Evolutionary conservation across 2,888 invertebrate species (phyloP), one percentile per base, ranked within the genome.

Genomic region (Acleris sparsana): DNA sequence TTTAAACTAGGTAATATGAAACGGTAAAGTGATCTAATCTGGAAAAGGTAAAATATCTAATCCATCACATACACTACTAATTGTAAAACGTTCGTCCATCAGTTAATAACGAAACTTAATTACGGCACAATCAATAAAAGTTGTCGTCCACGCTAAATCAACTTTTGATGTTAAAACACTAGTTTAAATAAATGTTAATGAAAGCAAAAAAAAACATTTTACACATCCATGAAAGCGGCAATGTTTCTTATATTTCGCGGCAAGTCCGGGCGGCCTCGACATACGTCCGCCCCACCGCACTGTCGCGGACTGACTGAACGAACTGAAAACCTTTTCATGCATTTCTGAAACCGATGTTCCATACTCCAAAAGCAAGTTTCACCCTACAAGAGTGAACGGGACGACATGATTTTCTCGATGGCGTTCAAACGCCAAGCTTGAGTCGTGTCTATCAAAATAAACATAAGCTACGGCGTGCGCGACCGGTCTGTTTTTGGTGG

Each of bases 241-340:
- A 76, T 75, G 74, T 73, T 77, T 72, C 63, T 52, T 70, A 70
- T 73, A 71, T 70, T 72, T 62, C 73, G 73, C 73, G 73, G 73
- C 69, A 69, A 72, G 53, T 56, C 65, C 66, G 72, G 74, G 79
- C 82, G 82, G 79, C 79, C 68, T 72, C 69, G 73, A 68, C 70
- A 76, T 72, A 82, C 86, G 75, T 80, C 88, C 87, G 81, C 81
- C 83, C 33, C 76, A 87, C 89, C 90, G 90, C 89, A 78, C 81
- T 73, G 81, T 77, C 89, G 89, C 92, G 90, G 87, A 91, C 91
- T 90, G 86, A 87, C 86, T 75, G 71, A 65, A 65, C 61, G 46
- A 52, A 56, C 77, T 72, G 69, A 71, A 39, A 77, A 79, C 80
- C 79, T 84, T 85, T 80, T 76, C 80, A 77, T 78, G 78, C 78